Conservation (phyloP, 2,113 vertebrate species). For the Ailuropoda melanoleuca region DNA sequence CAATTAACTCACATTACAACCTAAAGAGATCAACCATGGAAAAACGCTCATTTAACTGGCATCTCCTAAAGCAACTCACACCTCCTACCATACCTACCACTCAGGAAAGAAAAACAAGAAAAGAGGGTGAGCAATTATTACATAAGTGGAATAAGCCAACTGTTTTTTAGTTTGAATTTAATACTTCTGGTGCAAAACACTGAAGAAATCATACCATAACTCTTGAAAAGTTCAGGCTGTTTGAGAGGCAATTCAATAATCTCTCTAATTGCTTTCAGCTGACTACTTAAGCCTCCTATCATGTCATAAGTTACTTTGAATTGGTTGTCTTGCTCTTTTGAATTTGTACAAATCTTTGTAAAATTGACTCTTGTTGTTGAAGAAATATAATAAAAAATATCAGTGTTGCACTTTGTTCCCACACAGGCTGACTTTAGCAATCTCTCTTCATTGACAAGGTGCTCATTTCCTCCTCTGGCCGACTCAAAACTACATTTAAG, state of each 20-base stretch:
- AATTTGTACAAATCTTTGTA: conserved; percentile 34
- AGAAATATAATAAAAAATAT: conserved; percentile 91
- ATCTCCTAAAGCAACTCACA: conserved; percentile 5
- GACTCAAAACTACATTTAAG: background rate
- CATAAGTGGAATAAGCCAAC: background rate
- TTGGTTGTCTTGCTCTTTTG: conserved; percentile 61
- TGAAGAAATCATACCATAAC: conserved; percentile 87
- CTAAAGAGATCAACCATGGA: background rate
- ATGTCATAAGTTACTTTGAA: conserved; percentile 91
- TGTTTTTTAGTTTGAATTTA: background rate
- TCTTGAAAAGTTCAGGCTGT: conserved; percentile 92
- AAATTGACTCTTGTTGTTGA: conserved; percentile 88
- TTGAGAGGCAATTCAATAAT: conserved; percentile 95
- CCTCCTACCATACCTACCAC: background rate
- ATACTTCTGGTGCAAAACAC: background rate
- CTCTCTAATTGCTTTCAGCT: conserved; percentile 92
- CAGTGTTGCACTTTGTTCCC: conserved; percentile 73
- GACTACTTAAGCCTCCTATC: conserved; percentile 93
- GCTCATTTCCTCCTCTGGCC: conserved; percentile 27
- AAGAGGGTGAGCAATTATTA: background rate
- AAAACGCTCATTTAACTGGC: background rate
- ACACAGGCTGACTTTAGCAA: conserved; percentile 60
- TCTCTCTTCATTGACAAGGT: background rate
- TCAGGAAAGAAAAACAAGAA: background rate
- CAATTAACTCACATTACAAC: background rate